Conservation (phyloP, 2,797 vertebrate species). For the Rhodeus uyekii region DNA sequence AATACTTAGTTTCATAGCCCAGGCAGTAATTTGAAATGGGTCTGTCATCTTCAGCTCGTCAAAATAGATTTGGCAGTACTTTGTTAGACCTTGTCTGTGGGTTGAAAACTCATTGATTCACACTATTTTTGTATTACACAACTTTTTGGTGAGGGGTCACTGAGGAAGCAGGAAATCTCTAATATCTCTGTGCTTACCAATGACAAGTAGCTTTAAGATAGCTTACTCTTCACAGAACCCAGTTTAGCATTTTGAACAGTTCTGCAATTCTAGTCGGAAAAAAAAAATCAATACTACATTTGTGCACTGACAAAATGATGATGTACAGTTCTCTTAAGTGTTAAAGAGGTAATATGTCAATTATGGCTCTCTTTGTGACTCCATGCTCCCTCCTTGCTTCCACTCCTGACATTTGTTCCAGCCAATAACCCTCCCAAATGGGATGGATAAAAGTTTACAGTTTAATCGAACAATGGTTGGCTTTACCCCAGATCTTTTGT, state of each 20-base stretch:
- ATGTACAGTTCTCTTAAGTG: not conserved
- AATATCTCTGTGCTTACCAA: conserved; percentile 43
- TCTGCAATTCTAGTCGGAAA: not conserved
- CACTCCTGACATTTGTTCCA: conserved; percentile 62
- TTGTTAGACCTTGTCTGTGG: conserved; percentile 66
- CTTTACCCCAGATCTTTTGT: conserved; percentile 16
- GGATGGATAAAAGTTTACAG: conserved; percentile 67
- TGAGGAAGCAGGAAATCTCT: conserved; percentile 69
- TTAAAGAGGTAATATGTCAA: not conserved
- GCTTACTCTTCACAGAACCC: not conserved
- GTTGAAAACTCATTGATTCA: conserved; percentile 54
- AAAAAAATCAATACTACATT: not conserved
- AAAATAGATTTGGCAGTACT: conserved; percentile 6
- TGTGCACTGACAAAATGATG: not conserved
- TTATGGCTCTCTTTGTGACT: conserved; percentile 4
- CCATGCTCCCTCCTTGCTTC: conserved; percentile 34
- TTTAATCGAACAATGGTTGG: conserved; percentile 70
- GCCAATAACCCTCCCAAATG: conserved; percentile 68
- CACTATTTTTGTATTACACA: conserved; percentile 77
- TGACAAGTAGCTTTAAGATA: not conserved
- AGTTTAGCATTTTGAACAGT: not conserved
- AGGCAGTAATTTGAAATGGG: conserved; percentile 49
- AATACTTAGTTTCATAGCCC: conserved; percentile 63
- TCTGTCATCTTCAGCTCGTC: conserved; percentile 60
- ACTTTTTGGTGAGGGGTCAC: conserved; percentile 70